Conservation (phyloP, 2,113 vertebrate genomes). For the Eudyptes chrysolophus region DNA sequence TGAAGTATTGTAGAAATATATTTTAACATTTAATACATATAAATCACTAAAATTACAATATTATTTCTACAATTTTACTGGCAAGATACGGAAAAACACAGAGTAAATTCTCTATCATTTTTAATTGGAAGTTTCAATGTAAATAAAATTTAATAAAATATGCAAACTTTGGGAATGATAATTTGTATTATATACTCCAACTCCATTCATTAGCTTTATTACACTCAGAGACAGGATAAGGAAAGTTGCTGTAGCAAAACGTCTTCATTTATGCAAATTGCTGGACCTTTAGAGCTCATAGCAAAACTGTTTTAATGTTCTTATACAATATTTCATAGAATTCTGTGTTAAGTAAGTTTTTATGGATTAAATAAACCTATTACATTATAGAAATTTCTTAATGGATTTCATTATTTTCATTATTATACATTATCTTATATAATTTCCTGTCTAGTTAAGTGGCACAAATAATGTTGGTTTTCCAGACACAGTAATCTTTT, state of each 20-base stretch:
- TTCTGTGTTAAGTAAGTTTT: neutral
- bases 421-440: neutral
- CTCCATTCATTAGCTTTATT: neutral
- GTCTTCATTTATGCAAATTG: neutral
- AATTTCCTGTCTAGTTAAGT: neutral
- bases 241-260: neutral
- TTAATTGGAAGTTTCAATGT: neutral
- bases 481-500: neutral
- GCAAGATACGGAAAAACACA: neutral
- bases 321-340: neutral
- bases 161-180: neutral
- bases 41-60: neutral
- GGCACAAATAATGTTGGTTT: neutral
- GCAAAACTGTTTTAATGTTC: neutral
- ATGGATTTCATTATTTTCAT: neutral
- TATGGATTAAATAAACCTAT: neutral
- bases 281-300: neutral
- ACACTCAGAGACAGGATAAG: neutral
- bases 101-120: neutral
- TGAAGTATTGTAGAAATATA: neutral
- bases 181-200: neutral
- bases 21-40: neutral
- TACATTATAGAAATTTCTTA: neutral
- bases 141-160: neutral
- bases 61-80: neutral